Conservation (phyloP, 2,888 invertebrate genomes). For the Pollenia griseotomentosa region DNA sequence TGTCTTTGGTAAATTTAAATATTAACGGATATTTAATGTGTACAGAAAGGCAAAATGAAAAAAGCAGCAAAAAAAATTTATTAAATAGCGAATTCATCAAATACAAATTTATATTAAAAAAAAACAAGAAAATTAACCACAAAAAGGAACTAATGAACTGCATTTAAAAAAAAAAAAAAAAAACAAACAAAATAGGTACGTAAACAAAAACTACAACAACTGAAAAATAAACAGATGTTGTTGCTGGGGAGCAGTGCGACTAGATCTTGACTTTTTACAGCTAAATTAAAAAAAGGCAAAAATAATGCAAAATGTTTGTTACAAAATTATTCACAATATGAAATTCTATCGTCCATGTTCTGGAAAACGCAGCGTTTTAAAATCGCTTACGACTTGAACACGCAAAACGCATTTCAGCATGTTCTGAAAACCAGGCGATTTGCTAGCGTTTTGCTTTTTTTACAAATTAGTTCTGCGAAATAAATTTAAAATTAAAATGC, state of each 20-base stretch:
- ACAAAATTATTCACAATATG: too few relatives aligned
- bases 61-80: background rate
- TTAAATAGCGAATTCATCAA: slow-evolving; percentile 19
- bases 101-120: slow-evolving; percentile 11
- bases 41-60: background rate
- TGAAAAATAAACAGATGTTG: slow-evolving; percentile 63
- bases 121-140: background rate
- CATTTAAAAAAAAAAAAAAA: background rate
- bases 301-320: too few relatives aligned
- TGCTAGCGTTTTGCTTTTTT: too few relatives aligned
- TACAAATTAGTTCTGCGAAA: too few relatives aligned
- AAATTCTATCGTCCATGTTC: too few relatives aligned
- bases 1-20: slow-evolving; percentile 27
- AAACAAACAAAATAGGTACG: background rate
- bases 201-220: slow-evolving; percentile 24
- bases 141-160: background rate
- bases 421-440: too few relatives aligned
- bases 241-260: slow-evolving; percentile 34
- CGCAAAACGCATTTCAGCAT: too few relatives aligned
- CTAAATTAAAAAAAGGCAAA: too few relatives aligned
- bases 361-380: too few relatives aligned
- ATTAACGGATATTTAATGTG: slow-evolving; percentile 36
- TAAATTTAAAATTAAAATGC: too few relatives aligned
- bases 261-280: background rate
- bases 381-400: too few relatives aligned